A percentile compares a stretch with the other conserved stretches of the same genome.
Evolutionary conservation across 2,888 invertebrate genomes (phyloP).

Genomic region (Tipula helvola): DNA sequence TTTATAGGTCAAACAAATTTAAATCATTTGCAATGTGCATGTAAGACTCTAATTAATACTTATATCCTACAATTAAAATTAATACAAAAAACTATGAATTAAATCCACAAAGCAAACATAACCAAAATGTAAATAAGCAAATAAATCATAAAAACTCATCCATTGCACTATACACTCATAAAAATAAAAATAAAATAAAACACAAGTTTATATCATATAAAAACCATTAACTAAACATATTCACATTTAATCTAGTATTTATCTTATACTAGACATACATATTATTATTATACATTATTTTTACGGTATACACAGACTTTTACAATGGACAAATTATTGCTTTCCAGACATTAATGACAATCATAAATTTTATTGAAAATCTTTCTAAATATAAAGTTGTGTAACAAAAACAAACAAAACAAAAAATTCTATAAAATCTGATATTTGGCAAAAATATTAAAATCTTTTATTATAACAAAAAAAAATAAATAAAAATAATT

Average conservation of each 20-base stretch:
- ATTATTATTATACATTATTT: neutral
- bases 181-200: neutral
- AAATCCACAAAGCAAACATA: neutral
- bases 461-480: neutral
- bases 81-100: neutral
- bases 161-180: neutral
- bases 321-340: neutral
- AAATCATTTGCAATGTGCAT: too few species aligned
- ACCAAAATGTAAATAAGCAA: neutral
- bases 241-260: neutral
- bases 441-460: neutral
- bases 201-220: neutral
- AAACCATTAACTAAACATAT: conserved; percentile 4
- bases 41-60: too few species aligned
- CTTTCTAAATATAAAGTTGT: neutral
- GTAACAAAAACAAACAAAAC: neutral
- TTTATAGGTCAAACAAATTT: too few species aligned
- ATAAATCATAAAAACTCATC: neutral
- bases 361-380: neutral
- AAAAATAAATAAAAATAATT: neutral
- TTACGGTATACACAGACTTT: neutral
- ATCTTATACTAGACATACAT: neutral
- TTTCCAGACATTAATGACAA: neutral
- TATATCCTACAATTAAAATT: neutral
- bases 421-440: neutral